A percentile compares a stretch with the other conserved stretches of the same genome.
These are phyloP conservation scores for Drosophila azteca DNA, from an alignment of 1,140 invertebrate genomes.

Conservation along the genomic window DNA sequence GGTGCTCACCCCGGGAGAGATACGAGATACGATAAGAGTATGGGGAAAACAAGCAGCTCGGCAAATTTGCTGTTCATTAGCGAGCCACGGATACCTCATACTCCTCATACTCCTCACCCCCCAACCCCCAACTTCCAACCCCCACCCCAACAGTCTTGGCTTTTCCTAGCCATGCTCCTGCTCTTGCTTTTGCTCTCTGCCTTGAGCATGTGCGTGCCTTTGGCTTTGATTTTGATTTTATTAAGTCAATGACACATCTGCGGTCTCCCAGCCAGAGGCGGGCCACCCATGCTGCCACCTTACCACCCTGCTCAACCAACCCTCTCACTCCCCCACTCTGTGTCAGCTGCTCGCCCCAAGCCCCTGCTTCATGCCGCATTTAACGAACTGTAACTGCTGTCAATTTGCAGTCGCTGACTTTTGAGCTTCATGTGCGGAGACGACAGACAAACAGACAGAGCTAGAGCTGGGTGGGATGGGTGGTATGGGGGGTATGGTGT, in stretches of 20 bases:
- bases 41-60: conserved; percentile 22
- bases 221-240: conserved; percentile 82
- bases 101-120: background rate
- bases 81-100: conserved; percentile 33
- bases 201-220: conserved; percentile 74
- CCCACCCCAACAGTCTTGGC: background rate
- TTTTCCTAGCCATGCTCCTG: no score
- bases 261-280: conserved; percentile 48
- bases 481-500: no score
- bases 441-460: background rate
- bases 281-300: conserved; percentile 12
- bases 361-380: conserved; percentile 59
- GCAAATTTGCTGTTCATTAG: conserved; percentile 79
- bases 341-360: conserved; percentile 1
- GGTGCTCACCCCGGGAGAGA: conserved; percentile 4
- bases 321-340: conserved; percentile 5
- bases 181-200: conserved; percentile 5
- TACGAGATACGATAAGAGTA: background rate
- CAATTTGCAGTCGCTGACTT: conserved; percentile 81
- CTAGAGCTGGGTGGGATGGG: no score
- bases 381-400: conserved; percentile 82
- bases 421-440: conserved; percentile 53
- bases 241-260: conserved; percentile 82
- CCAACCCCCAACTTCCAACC: background rate
- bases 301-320: background rate